Percentiles rank a stretch among this genome's conserved stretches.
These are phyloP conservation scores for Drosophila serrata DNA, from an alignment of 1,140 invertebrate species.

Conservation along the genomic window DNA sequence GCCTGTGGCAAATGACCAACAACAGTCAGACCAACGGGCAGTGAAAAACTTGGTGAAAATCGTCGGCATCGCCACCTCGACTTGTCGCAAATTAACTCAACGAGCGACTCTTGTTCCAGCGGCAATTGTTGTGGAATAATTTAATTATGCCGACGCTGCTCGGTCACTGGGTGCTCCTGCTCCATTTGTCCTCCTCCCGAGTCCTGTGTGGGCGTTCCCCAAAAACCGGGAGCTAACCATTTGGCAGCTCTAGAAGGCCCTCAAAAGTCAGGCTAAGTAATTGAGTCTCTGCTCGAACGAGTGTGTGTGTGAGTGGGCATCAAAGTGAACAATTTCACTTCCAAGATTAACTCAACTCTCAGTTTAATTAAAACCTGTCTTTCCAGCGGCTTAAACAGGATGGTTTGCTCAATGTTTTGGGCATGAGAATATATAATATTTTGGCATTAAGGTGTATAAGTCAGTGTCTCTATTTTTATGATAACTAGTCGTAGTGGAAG, in stretches of 20 bases:
- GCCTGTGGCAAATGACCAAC: slow-evolving; percentile 29
- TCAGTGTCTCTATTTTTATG: not conserved
- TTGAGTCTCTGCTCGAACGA: slow-evolving; percentile 17
- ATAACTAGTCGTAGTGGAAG: not conserved
- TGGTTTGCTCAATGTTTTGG: no score
- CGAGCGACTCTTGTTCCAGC: slow-evolving; percentile 64
- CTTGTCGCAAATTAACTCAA: slow-evolving; percentile 80
- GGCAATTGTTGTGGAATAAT: slow-evolving; percentile 67
- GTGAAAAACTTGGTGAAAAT: slow-evolving; percentile 51
- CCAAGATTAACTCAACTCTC: slow-evolving; percentile 16
- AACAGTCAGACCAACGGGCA: slow-evolving; percentile 36
- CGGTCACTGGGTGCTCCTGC: slow-evolving; percentile 14
- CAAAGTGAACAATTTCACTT: slow-evolving; percentile 31
- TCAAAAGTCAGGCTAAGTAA: slow-evolving; percentile 36
- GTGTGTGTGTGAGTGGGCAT: slow-evolving; percentile 17
- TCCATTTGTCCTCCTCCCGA: not conserved
- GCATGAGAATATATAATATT: not conserved
- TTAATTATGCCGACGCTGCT: slow-evolving; percentile 60
- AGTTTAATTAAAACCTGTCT: slow-evolving; percentile 35
- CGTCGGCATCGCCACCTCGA: slow-evolving; percentile 51
- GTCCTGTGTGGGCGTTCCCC: slow-evolving; percentile 17
- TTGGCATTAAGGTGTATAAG: not conserved
- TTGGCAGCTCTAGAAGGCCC: slow-evolving; percentile 9
- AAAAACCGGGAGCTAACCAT: slow-evolving; percentile 9
- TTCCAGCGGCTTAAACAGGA: slow-evolving; percentile 2